Evolutionary conservation across 2,113 vertebrate genomes (phyloP).

Genomic region (Ardeotis arabs): DNA sequence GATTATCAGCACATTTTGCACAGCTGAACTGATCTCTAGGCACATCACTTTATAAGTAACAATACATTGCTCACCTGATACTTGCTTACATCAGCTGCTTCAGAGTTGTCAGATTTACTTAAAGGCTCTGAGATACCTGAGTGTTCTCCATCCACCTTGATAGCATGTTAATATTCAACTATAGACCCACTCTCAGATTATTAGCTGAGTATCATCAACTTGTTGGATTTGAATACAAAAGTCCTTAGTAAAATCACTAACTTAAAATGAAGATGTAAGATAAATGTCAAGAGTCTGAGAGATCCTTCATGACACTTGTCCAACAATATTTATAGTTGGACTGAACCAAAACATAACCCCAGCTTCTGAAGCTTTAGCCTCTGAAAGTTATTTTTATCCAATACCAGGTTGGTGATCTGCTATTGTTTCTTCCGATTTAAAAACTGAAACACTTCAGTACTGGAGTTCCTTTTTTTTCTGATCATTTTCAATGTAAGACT

Average conservation of each 20-base stretch:
- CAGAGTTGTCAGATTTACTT: not conserved
- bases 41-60: not conserved
- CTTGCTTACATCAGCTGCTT: not conserved
- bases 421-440: not conserved
- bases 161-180: not conserved
- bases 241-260: not conserved
- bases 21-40: not conserved
- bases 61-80: not conserved
- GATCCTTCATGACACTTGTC: fast-evolving
- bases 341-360: fast-evolving
- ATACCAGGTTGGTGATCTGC: not conserved
- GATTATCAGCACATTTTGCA: not conserved
- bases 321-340: not conserved
- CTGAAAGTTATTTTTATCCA: not conserved
- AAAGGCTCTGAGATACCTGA: not conserved
- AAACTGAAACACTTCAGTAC: not conserved
- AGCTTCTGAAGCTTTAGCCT: not conserved
- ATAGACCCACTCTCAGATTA: not conserved
- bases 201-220: not conserved
- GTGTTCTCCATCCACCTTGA: not conserved
- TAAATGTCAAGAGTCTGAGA: not conserved
- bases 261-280: not conserved
- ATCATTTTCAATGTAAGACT: not conserved
- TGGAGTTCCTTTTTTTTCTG: not conserved
- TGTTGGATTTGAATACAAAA: not conserved